Base-by-base conservation (phyloP, 2,797 vertebrate species). In the Bucorvus abyssinicus region DNA sequence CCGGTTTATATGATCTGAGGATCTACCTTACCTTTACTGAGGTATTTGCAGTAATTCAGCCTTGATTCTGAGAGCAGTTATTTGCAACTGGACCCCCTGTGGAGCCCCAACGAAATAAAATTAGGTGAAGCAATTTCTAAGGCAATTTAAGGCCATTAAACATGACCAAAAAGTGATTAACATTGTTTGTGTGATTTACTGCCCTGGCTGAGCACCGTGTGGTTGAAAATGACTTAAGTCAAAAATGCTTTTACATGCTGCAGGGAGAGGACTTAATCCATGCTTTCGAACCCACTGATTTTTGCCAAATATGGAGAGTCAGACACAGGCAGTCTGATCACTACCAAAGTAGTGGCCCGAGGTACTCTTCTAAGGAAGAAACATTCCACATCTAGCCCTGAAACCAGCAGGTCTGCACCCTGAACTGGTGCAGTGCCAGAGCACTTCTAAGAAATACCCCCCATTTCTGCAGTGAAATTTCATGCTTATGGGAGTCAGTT, bases 181-280 rank as follows among this genome's bases (percentile, higher is more conserved):
- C 80, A 76, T 87, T 95, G 83, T 97, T 94, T 95, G 84, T 91
- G 87, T 90, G 94, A 96, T 94, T 94, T 95, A 90, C 79, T 93
- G 61, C 84, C 44, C 75, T 89, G n/a, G 34, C 60, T 81, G 57
- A 94, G 56, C 71, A 75, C 56, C 83, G 86, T 93, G 95, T 95
- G 32, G 88, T 92, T 95, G 61, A 90, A 96, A 95, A 92, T 2
- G 40, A 65, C 84, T 95, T 90, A 92, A 92, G 67, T 95, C 9
- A 95, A 89, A 96, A 96, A 95, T 77, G 57, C 36, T 94, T 90
- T 91, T 83, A 59, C 81, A 59, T 83, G 75, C 53, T 78, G 26
- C 64, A 56, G 45, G 29, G 64, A 92, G 64, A 89, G 3, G 50
- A 82, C 55, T 92, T 95, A 93, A 94, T 95, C 91, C 9, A 12